Evolutionary conservation across 2,888 invertebrate genomes (phyloP).

Genomic region (Notodonta dromedarius): DNA sequence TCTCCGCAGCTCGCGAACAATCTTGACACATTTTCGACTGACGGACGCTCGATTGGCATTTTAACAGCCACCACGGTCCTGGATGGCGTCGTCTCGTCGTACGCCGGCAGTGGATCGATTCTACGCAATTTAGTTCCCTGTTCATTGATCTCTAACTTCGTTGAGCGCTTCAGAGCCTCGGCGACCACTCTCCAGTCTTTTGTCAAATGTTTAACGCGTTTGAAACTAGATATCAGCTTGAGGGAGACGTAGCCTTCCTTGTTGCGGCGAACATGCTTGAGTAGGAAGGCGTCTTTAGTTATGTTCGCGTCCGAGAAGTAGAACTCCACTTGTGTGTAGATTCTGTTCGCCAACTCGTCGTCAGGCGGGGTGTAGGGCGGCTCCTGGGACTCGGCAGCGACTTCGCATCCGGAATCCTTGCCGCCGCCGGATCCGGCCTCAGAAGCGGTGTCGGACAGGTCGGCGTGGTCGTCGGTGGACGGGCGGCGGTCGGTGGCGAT

Average conservation of each 20-base stretch:
- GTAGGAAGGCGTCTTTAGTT: constrained; percentile 96
- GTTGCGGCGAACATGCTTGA: constrained; percentile 97
- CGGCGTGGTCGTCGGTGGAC: constrained; percentile 86
- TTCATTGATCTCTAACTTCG: constrained; percentile 94
- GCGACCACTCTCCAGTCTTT: constrained; percentile 98
- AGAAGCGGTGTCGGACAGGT: constrained; percentile 87
- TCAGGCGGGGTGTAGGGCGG: constrained; percentile 88
- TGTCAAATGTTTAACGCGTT: constrained; percentile 96
- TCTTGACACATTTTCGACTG: constrained; percentile 96
- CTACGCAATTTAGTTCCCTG: constrained; percentile 95
- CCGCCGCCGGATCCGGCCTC: constrained; percentile 86
- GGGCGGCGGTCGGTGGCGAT: constrained; percentile 77
- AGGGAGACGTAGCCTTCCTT: constrained; percentile 98
- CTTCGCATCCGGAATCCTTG: constrained; percentile 88
- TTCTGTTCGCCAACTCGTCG: constrained; percentile 90
- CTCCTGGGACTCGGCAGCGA: constrained; percentile 82
- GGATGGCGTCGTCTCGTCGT: constrained; percentile 96
- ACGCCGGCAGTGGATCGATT: constrained; percentile 92
- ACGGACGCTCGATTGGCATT: constrained; percentile 92
- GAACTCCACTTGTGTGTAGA: constrained; percentile 95
- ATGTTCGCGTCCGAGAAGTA: constrained; percentile 98
- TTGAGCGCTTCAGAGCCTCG: constrained; percentile 90
- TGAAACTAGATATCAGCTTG: constrained; percentile 97
- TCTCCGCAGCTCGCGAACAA: constrained; percentile 95
- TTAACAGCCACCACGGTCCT: constrained; percentile 95